phyloP scores from a whole-genome alignment of 2,888 invertebrate species.

The Leptarthrus brevirostris region DNA sequence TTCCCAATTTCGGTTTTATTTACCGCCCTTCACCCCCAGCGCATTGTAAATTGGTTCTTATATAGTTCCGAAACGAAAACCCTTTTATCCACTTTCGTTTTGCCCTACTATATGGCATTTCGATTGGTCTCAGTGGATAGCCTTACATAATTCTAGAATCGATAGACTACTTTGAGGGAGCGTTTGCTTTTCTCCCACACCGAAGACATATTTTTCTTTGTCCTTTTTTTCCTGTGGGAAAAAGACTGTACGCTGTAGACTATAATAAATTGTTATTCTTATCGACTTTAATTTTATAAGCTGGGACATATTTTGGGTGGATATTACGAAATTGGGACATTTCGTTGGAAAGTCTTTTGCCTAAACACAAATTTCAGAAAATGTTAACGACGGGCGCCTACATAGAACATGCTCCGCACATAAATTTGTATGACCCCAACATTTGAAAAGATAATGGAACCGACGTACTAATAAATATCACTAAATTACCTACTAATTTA shows the following conservation, averaged over 20 bases:
- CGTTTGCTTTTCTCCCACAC: background rate
- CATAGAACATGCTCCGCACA: too few species aligned
- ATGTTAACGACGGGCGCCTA: too few species aligned
- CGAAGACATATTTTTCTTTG: background rate
- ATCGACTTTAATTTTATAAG: background rate
- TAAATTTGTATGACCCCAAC: too few species aligned
- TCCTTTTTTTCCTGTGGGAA: too few species aligned
- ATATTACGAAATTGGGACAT: background rate
- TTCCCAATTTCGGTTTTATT: conserved; percentile 17
- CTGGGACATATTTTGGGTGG: too few species aligned
- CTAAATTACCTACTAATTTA: too few species aligned
- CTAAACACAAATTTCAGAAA: too few species aligned
- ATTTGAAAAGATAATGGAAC: too few species aligned
- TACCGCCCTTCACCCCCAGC: background rate
- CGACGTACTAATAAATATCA: too few species aligned
- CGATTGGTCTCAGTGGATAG: background rate
- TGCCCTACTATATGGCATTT: background rate
- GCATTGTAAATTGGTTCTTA: background rate
- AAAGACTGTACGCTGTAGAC: background rate
- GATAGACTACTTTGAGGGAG: background rate
- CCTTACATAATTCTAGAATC: background rate
- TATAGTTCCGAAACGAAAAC: background rate
- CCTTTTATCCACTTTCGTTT: conserved; percentile 20
- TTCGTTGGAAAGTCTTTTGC: too few species aligned
- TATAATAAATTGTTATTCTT: background rate